These are phyloP conservation scores for Ophion slaviceki DNA, from an alignment of 2,888 invertebrate genomes.

Conservation along the genomic window DNA sequence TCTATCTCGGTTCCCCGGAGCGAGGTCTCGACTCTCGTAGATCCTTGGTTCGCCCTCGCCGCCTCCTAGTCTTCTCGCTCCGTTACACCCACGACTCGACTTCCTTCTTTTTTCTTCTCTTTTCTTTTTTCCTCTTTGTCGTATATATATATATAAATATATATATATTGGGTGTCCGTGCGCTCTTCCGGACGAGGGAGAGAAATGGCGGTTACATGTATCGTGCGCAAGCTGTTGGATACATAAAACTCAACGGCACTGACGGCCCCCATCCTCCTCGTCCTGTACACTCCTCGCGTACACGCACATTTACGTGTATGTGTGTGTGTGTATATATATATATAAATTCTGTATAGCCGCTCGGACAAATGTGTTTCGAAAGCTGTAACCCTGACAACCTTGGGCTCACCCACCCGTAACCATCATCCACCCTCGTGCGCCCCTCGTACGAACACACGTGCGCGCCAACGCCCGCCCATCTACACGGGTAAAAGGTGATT, in stretches of 20 bases:
- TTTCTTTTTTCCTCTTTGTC: background rate
- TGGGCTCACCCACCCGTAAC: conserved; percentile 80
- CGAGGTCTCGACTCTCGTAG: conserved; percentile 45
- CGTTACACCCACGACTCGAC: conserved; percentile 76
- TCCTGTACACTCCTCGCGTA: background rate
- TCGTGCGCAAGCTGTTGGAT: conserved; percentile 28
- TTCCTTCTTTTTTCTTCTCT: background rate
- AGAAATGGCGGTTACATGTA: conserved; percentile 73
- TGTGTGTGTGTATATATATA: conserved; percentile 67
- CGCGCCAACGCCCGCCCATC: background rate
- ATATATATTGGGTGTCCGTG: conserved; percentile 49
- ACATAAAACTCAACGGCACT: conserved; percentile 22
- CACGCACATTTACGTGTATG: background rate
- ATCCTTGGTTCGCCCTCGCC: conserved; percentile 68
- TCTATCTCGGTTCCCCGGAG: conserved; percentile 32
- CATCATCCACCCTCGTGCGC: conserved; percentile 66
- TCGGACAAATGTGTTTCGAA: conserved; percentile 80
- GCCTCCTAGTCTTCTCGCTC: conserved; percentile 69
- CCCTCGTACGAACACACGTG: conserved; percentile 33
- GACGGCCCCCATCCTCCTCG: conserved; percentile 31
- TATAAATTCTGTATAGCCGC: background rate
- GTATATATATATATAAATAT: background rate
- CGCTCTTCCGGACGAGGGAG: conserved; percentile 36
- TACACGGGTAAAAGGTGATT: too few species aligned
- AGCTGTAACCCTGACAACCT: conserved; percentile 83